phyloP scores from a whole-genome alignment of 2,797 vertebrate species.

The Tragelaphus eurycerus region DNA sequence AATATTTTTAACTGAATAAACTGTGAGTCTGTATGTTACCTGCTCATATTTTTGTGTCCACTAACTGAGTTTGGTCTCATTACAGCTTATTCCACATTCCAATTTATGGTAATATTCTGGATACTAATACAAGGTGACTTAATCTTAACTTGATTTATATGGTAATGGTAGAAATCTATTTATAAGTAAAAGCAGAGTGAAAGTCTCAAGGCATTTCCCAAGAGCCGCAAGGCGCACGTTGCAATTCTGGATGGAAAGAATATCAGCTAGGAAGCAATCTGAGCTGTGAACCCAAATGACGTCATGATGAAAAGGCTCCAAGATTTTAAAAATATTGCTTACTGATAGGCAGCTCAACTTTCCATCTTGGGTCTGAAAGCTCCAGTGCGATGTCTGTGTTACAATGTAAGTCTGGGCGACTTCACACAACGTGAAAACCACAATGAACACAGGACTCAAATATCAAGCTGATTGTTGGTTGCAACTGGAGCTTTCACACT shows the following conservation, averaged over 20 bases:
- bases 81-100: not conserved
- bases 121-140: not conserved
- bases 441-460: slow-evolving; percentile 42
- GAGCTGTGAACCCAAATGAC: slow-evolving; percentile 51
- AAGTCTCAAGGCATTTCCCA: slow-evolving; percentile 27
- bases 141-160: not conserved
- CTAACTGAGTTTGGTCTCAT: not conserved
- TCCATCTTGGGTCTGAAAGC: slow-evolving; percentile 20
- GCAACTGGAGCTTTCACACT: not conserved
- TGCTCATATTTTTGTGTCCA: slow-evolving; percentile 4
- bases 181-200: slow-evolving; percentile 35
- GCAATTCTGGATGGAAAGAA: slow-evolving; percentile 53
- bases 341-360: slow-evolving; percentile 64
- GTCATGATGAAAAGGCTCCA: slow-evolving; percentile 62
- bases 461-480: not conserved
- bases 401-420: not conserved
- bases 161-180: not conserved
- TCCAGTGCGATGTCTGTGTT: slow-evolving; percentile 19
- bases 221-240: not conserved
- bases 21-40: not conserved
- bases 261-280: slow-evolving; percentile 64
- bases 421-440: slow-evolving; percentile 35
- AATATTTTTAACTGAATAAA: not conserved
- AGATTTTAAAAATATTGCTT: slow-evolving; percentile 63
- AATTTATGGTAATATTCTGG: not conserved